phyloP scores from a whole-genome alignment of 2,113 vertebrate species.

The Brachypteracias leptosomus region DNA sequence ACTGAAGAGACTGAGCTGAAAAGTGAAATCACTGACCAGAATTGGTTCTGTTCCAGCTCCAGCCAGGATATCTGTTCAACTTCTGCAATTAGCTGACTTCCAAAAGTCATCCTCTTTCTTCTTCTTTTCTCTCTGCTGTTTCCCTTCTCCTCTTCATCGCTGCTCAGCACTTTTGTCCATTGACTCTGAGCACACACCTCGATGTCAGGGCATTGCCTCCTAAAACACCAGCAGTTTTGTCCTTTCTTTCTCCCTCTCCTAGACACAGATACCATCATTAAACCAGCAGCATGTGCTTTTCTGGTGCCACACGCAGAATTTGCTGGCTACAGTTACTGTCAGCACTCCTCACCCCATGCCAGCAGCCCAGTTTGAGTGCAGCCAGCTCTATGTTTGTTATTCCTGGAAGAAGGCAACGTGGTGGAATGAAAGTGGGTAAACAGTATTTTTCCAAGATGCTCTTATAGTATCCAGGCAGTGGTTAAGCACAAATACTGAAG shows the following conservation, averaged over 20 bases:
- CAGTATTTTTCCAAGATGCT: not conserved
- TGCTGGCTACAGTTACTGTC: not conserved
- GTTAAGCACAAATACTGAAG: not conserved
- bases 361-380: not conserved
- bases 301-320: not conserved
- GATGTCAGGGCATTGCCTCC: not conserved
- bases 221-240: not conserved
- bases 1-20: too few relatives aligned
- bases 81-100: not conserved
- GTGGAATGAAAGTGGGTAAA: not conserved
- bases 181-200: not conserved
- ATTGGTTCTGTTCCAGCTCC: not conserved
- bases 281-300: not conserved
- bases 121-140: not conserved
- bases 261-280: not conserved
- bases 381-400: not conserved
- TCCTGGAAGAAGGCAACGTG: not conserved
- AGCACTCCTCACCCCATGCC: not conserved
- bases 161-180: not conserved
- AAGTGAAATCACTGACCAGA: too few relatives aligned
- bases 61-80: not conserved
- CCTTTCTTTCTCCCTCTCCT: not conserved
- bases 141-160: not conserved
- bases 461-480: not conserved
- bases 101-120: not conserved